Base-by-base conservation (phyloP, 2,888 invertebrate genomes). In the Cancer borealis region DNA sequence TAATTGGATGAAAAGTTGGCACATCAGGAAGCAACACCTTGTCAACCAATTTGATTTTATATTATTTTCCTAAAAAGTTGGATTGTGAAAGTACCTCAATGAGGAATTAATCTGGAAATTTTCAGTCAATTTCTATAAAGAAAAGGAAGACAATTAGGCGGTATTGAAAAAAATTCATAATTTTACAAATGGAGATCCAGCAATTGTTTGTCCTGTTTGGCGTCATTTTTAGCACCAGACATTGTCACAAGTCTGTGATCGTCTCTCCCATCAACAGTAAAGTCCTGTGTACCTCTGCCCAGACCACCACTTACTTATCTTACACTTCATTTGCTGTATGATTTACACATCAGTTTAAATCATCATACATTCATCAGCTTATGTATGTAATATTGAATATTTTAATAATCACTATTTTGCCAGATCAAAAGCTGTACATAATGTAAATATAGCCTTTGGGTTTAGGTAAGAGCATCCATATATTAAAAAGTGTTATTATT, bases 401-500 rank as follows among this genome's bases (percentile, higher is more conserved):
- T 93, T 93, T 91, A 93, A 91, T 93, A 93, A 93, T 87, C 90
- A 79, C 93, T 93, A 93, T 91, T 93, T 93, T 93, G 93, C 93
- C 91, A 93, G 93, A 93, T 93, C 93, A 93, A 93, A 93, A 93
- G 87, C 49, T 93, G 93, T 93, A 93, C 79, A 93, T 93, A 93
- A 49, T 93, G 91, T 93, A 93, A 46, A 93, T 93, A 93, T 10
- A 91, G 93, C 93, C 93, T 93, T 46, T 93, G 93, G 93, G 93
- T 91, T 90, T 93, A 91, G 93, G 93, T 93, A 93, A 93, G 91
- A 93, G 93, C 93, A 93, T 88, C 93, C 91, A 93, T 93, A 93
- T 93, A 93, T 93, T 93, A 88, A 93, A 93, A 91, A 91, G 93
- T 93, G 93, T 93, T 93, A 93, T 93, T 89, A 93, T 93, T 93